Evolutionary conservation across 2,113 vertebrate genomes (phyloP), one percentile per base, ranked within the genome.

Genomic region (Ctenomys sociabilis): DNA sequence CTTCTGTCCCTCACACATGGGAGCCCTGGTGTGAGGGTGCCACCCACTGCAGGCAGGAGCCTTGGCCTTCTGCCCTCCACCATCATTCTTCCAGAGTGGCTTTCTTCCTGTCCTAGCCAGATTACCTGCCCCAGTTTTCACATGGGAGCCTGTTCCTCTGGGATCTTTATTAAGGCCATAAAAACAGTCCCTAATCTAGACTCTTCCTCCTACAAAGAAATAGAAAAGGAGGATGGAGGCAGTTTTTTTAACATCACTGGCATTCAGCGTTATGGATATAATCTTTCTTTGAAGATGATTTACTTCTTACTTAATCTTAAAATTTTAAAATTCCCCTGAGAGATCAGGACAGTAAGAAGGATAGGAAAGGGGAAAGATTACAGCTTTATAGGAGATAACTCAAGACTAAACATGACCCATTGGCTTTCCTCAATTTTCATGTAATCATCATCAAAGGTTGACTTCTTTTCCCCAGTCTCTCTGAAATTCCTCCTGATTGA

Each of bases 181-280:
- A 95, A 97, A 95, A 64, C 7, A 75, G 13, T 10, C 11, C 84
- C 19, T 87, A 91, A 89, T 90, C 57, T 7, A 57, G 30, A 77
- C 80, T 91, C 21, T 92, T 89, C 66, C 45, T 9, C 57, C n/a
- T 88, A 82, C 59, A 91, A 61, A 94, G 40, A 94, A 78, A 68
- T 19, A 95, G 37, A 90, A 88, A 77, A 73, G 24, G 66, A 2
- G 68, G 3, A 59, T 13, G 52, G 0, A n/a, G 80, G 28, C 7
- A 83, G 22, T 85, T 75, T 82, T 95, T 57, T 93, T 45, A 84
- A 1, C 26, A 94, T 40, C 32, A 59, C 37, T 90, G 72, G 61
- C 66, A 77, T 95, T 72, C 83, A 57, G 19, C 80, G 91, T 96
- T 70, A n/a, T 37, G 63, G 35, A 1, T 14, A 94, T 63, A 17